phyloP scores from a whole-genome alignment of 2,888 invertebrate genomes.

The Cylindroiulus punctatus region DNA sequence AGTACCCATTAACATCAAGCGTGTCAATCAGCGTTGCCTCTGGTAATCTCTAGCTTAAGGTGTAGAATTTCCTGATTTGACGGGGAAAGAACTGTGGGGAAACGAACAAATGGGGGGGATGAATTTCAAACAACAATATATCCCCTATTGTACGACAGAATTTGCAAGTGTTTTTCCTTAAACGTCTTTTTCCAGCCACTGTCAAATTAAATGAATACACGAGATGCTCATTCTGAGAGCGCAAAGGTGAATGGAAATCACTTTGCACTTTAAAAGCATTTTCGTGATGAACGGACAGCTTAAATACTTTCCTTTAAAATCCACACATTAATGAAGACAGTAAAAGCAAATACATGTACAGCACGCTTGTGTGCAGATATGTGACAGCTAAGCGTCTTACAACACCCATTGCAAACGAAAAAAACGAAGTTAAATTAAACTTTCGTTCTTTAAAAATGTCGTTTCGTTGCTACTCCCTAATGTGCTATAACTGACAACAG shows the following conservation, averaged over 20 bases:
- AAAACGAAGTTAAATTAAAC: too few relatives aligned
- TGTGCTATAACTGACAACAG: too few relatives aligned
- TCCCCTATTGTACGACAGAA: conserved; percentile 1
- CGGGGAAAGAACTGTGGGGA: not conserved
- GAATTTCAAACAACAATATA: conserved; percentile 6
- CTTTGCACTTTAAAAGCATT: conserved; percentile 43
- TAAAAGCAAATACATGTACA: conserved; percentile 13
- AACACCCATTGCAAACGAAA: not conserved
- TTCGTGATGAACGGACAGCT: conserved; percentile 24
- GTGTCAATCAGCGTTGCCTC: conserved; percentile 35
- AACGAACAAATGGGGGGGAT: conserved; percentile 27
- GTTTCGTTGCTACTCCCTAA: too few relatives aligned
- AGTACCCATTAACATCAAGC: conserved; percentile 43
- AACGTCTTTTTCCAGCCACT: conserved; percentile 31
- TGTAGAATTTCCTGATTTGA: conserved; percentile 39
- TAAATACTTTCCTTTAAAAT: conserved; percentile 12
- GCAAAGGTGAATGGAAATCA: conserved; percentile 17
- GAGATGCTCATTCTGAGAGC: conserved; percentile 12
- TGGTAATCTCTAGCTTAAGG: not conserved
- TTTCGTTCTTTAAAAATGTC: too few relatives aligned
- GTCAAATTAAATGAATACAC: conserved; percentile 38
- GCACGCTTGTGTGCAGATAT: not conserved
- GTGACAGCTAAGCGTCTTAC: conserved; percentile 16
- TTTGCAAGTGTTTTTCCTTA: conserved; percentile 36
- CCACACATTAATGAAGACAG: conserved; percentile 8